phyloP scores from a whole-genome alignment of 1,140 invertebrate species.

The Laupala kohalensis region DNA sequence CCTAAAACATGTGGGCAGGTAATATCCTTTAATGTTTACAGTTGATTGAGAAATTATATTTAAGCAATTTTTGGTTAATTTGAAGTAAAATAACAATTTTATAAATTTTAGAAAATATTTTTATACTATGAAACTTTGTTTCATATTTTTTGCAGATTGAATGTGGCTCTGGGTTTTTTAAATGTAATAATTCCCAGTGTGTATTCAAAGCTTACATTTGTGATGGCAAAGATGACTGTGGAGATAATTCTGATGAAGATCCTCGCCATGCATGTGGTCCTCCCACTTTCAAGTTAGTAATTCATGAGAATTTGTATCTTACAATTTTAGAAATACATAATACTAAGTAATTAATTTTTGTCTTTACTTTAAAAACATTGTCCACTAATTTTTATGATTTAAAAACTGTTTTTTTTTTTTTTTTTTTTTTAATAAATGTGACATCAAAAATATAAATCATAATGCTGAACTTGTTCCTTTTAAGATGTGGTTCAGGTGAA shows the following conservation, averaged over 20 bases:
- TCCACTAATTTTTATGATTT: too few species aligned
- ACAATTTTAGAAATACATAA: too few species aligned
- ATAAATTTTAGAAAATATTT: too few species aligned
- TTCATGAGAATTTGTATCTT: not conserved
- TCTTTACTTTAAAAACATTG: too few species aligned
- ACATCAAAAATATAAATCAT: too few species aligned
- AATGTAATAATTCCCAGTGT: slow-evolving; percentile 78
- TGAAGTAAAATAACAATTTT: too few species aligned
- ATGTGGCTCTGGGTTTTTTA: slow-evolving; percentile 65
- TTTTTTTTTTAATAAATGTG: too few species aligned
- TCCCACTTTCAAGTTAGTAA: slow-evolving; percentile 38
- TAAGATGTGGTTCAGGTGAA: slow-evolving; percentile 57
- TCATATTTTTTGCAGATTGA: slow-evolving; percentile 33
- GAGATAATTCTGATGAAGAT: slow-evolving; percentile 87
- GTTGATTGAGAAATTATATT: not conserved
- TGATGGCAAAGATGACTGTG: slow-evolving; percentile 91
- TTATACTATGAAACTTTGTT: too few species aligned
- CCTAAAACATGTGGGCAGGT: slow-evolving; percentile 56
- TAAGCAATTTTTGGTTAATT: too few species aligned
- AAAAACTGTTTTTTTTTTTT: too few species aligned
- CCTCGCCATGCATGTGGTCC: slow-evolving; percentile 55
- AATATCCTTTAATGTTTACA: not conserved
- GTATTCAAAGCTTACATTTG: slow-evolving; percentile 90
- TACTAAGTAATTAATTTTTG: too few species aligned
- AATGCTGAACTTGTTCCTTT: too few species aligned